These are phyloP conservation scores for Pseudococcus viburni DNA, from an alignment of 2,888 invertebrate genomes.

Conservation along the genomic window DNA sequence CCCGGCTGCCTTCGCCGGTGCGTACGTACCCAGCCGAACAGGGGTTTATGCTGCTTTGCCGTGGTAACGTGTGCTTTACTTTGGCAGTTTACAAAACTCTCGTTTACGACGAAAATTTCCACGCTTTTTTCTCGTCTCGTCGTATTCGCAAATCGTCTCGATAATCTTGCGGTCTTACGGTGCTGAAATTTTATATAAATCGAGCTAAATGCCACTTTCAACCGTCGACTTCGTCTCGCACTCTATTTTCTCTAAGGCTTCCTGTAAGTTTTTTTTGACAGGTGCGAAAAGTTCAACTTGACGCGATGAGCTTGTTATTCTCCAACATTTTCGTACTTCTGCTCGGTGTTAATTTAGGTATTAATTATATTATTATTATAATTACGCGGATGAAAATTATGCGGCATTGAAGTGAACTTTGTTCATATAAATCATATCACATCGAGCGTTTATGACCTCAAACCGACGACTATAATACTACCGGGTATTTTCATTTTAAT, in stretches of 20 bases:
- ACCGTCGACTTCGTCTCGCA: neutral
- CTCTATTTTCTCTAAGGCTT: neutral
- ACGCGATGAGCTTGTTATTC: neutral
- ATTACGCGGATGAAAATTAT: conserved; percentile 2
- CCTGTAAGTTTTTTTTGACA: too few species aligned
- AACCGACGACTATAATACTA: neutral
- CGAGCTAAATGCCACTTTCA: neutral
- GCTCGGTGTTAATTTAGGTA: neutral
- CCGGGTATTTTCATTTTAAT: conserved; percentile 19
- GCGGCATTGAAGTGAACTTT: conserved; percentile 8
- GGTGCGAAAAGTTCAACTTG: too few species aligned
- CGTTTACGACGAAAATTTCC: conserved; percentile 16
- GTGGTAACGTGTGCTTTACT: neutral
- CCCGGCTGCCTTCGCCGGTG: neutral
- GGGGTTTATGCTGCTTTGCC: neutral
- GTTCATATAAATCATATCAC: conserved; percentile 9
- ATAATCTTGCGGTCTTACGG: conserved; percentile 9
- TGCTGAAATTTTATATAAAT: neutral
- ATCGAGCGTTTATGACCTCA: conserved; percentile 8
- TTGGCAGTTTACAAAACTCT: neutral
- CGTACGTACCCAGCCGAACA: neutral
- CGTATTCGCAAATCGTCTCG: neutral
- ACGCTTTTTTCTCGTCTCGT: neutral
- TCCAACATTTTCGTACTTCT: too few species aligned
- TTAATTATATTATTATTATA: conserved; percentile 1